Conservation (phyloP, 2,888 invertebrate species). For the Eledone cirrhosa region DNA sequence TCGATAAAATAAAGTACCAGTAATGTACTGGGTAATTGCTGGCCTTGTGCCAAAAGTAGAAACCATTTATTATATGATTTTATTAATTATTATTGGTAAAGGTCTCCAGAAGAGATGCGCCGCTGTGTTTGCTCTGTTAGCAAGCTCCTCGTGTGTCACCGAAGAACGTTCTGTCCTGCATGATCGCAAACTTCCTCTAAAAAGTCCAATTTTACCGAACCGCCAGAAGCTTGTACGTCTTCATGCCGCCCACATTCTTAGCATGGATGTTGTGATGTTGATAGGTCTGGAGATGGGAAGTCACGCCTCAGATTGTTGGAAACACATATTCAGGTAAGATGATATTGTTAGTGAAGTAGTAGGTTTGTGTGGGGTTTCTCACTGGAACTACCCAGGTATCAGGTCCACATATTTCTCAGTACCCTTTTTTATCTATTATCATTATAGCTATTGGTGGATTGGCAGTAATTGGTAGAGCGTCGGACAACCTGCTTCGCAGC, state of each 20-base stretch:
- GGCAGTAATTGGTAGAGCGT: no score
- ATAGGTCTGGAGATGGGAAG: slow-evolving; percentile 90
- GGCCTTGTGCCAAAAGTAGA: no score
- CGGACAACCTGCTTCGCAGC: no score
- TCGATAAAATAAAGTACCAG: no score
- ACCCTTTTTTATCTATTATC: no score
- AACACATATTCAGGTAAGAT: slow-evolving; percentile 82
- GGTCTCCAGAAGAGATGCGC: slow-evolving; percentile 90
- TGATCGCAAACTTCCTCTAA: slow-evolving; percentile 38
- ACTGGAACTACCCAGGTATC: no score
- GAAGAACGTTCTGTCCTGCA: slow-evolving; percentile 55
- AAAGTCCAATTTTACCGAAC: slow-evolving; percentile 39
- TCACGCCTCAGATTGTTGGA: slow-evolving; percentile 93
- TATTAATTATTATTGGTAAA: slow-evolving; percentile 49
- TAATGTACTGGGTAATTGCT: no score
- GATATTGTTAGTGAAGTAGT: no score
- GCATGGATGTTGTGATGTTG: slow-evolving; percentile 88
- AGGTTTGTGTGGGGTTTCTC: no score
- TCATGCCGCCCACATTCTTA: slow-evolving; percentile 88
- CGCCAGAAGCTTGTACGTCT: slow-evolving; percentile 70
- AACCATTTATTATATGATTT: no score
- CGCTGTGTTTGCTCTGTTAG: slow-evolving; percentile 85
- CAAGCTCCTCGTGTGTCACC: slow-evolving; percentile 87
- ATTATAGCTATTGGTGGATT: no score
- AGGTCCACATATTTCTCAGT: no score